Conservation (phyloP, 2,797 vertebrate genomes). For the Lophotriccus pileatus region DNA sequence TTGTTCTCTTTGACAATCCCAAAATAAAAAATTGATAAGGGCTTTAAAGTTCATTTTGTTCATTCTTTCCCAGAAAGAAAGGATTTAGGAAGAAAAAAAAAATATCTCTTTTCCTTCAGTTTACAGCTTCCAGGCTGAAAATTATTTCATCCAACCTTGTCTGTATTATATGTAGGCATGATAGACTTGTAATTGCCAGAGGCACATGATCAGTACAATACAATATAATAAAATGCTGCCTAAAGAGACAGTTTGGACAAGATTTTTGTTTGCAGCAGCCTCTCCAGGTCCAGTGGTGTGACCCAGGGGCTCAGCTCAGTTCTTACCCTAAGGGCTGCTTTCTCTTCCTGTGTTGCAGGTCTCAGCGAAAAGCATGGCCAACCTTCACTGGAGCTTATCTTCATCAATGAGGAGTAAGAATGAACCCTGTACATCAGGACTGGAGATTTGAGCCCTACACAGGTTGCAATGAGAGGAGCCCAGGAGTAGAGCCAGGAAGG, state of each 20-base stretch:
- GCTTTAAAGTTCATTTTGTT: neutral
- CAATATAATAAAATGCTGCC: neutral
- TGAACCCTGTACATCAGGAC: slow-evolving; percentile 54
- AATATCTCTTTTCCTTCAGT: neutral
- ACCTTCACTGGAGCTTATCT: slow-evolving; percentile 82
- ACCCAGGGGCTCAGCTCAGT: neutral
- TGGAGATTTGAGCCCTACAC: slow-evolving; percentile 63
- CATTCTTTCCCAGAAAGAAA: neutral
- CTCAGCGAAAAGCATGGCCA: slow-evolving; percentile 58
- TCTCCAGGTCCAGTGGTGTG: neutral
- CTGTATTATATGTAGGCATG: neutral
- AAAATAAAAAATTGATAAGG: neutral
- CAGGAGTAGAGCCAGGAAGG: slow-evolving; percentile 52
- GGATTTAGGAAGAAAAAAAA: neutral
- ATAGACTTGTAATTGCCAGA: neutral
- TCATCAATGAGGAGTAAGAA: slow-evolving; percentile 85
- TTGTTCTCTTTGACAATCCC: neutral
- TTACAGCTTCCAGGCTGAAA: neutral
- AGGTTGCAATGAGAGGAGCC: slow-evolving; percentile 55
- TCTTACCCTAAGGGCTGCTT: neutral
- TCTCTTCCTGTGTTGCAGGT: slow-evolving; percentile 58
- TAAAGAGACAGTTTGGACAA: neutral
- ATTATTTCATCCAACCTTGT: neutral
- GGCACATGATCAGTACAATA: neutral
- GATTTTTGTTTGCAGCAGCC: neutral